Conservation (phyloP, 2,888 invertebrate genomes). For the Chaetogeoica ovagalla region DNA sequence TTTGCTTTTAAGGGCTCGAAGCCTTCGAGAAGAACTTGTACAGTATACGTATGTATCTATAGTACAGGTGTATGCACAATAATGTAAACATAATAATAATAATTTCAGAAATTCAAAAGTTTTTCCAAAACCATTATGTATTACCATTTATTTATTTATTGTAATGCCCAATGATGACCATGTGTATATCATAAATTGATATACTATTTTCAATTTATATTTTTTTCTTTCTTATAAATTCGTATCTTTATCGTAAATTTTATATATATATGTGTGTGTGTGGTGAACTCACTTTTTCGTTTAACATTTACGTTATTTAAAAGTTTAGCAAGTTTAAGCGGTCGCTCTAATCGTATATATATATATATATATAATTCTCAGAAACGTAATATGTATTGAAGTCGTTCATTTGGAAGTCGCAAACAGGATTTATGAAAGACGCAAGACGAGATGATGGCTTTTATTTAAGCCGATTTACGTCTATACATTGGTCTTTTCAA, state of each 20-base stretch:
- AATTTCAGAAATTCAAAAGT: not conserved
- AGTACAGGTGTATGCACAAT: no score
- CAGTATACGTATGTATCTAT: no score
- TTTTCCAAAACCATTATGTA: no score
- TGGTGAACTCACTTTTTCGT: not conserved
- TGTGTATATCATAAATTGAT: no score
- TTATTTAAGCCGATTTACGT: constrained; percentile 50
- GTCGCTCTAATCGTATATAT: not conserved
- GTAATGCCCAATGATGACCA: no score
- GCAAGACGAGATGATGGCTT: constrained; percentile 46
- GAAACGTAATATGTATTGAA: constrained; percentile 33
- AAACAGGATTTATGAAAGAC: constrained; percentile 19
- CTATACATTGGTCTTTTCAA: constrained; percentile 34
- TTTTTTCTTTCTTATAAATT: not conserved
- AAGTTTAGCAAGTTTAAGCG: not conserved
- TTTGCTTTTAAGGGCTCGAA: no score
- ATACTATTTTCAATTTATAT: not conserved
- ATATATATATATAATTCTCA: not conserved
- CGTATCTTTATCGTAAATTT: not conserved
- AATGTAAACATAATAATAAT: not conserved
- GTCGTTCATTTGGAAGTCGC: constrained; percentile 36
- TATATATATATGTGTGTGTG: not conserved
- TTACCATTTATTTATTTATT: no score
- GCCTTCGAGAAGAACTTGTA: no score
- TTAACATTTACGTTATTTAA: not conserved